Conservation (phyloP, 2,113 vertebrate genomes). For the Eclectus roratus region DNA sequence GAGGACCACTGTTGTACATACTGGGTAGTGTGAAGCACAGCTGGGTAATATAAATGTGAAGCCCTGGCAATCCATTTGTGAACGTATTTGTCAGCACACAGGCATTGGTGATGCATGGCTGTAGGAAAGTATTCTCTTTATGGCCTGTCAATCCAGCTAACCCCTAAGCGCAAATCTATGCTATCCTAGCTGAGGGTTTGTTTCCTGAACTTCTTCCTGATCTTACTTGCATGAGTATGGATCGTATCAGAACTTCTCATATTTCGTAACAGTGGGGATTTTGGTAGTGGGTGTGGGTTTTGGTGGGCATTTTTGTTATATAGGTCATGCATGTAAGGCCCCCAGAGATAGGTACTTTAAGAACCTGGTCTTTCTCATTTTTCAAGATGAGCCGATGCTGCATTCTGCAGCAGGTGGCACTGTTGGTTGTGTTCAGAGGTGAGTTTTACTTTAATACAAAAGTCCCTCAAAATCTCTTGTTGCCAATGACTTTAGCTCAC, state of each 20-base stretch:
- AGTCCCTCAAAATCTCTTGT: background rate
- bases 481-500: background rate
- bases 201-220: background rate
- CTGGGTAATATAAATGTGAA: background rate
- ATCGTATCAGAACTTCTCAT: background rate
- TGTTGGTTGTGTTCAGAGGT: constrained; percentile 6
- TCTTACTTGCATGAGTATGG: background rate
- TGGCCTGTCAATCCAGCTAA: background rate
- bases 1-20: background rate
- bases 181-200: background rate
- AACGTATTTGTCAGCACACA: background rate
- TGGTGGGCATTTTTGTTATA: background rate
- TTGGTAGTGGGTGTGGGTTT: background rate
- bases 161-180: background rate
- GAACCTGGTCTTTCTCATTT: background rate
- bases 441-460: background rate
- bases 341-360: background rate
- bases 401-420: constrained; percentile 33
- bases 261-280: background rate
- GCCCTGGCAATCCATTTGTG: background rate
- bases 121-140: background rate
- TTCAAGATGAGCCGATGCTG: background rate
- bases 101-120: background rate
- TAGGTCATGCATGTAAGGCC: background rate
- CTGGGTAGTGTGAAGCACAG: background rate